phyloP scores from a whole-genome alignment of 2,113 vertebrate species.

The Myodes glareolus region DNA sequence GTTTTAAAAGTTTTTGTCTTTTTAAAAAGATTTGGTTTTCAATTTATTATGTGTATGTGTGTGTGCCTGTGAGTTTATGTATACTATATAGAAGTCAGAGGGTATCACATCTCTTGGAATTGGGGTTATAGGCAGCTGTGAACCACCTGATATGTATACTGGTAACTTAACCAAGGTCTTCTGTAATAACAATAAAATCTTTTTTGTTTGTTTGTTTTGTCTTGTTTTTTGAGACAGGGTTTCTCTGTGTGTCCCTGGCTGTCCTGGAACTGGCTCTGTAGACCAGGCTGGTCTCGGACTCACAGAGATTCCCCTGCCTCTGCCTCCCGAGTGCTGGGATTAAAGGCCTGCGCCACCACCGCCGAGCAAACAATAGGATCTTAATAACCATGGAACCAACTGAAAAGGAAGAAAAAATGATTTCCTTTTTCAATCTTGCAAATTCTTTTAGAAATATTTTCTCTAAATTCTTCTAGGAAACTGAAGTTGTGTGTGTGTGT shows the following conservation, averaged over 20 bases:
- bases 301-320: too few relatives aligned
- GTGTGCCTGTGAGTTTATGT: neutral
- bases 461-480: slow-evolving; percentile 68
- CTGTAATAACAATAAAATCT: neutral
- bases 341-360: neutral
- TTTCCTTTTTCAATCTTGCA: slow-evolving; percentile 59
- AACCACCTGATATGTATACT: neutral
- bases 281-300: too few relatives aligned
- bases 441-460: slow-evolving; percentile 61
- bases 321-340: neutral
- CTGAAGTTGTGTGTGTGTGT: neutral
- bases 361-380: neutral
- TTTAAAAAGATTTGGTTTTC: neutral
- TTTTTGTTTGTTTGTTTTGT: too few relatives aligned
- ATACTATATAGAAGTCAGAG: neutral
- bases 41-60: neutral
- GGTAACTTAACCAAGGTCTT: neutral
- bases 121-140: neutral
- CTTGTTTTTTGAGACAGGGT: too few relatives aligned
- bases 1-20: neutral
- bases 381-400: neutral
- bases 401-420: slow-evolving; percentile 27
- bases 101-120: neutral
- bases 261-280: too few relatives aligned
- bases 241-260: too few relatives aligned